Evolutionary conservation across 2,888 invertebrate genomes (phyloP), one percentile per base, ranked within the genome.

Genomic region (Sinopyrophorus schimmeli): DNA sequence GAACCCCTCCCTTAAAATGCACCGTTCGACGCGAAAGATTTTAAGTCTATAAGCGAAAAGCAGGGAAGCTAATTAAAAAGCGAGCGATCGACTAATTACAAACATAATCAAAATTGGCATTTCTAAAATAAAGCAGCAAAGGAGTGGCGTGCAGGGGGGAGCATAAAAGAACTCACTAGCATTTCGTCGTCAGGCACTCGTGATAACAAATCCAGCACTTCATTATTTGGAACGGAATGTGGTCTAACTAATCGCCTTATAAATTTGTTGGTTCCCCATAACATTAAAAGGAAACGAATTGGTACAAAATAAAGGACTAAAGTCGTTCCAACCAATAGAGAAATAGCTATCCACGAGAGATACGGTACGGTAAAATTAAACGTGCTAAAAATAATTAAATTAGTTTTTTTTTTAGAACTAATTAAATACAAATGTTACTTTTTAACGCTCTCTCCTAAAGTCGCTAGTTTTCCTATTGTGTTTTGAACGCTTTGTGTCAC

Each of bases 331-430:
- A 85, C 70, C 38, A 94, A 75, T 63, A 92, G 80, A 24, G 87
- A 74, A 61, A 96, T 88, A 10, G 95, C 93, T 72, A 99, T 78
- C 78, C 89, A 91, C 64, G 96, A 95, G 60, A 99, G 77, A 78
- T 95, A 97, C 54, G 97, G 95, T 71, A 96, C 90, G 51, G 95
- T 93, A 78, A 97, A 99, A 75, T 96, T 95, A 77, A 94, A 92
- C 49, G 94, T 86, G 76, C 94, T 95, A 79, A 54, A 82, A 80
- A 53, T 62, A 60, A 65, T 47, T 7, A 14, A 15, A 14, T 24
- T 24, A 9, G n/a, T n/a, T 24, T 24, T 3, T 10, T 24, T 24
- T 10, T 10, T 20, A 24, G 7, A n/a, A n/a, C 3, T 24, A 24
- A 24, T 10, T 9, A 24, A 24, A 24, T 5, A 10, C 24, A 24